Percentiles rank a stretch among this genome's conserved stretches.
Conservation (phyloP, 1,140 invertebrate genomes). For the Drosophila watanabei region DNA sequence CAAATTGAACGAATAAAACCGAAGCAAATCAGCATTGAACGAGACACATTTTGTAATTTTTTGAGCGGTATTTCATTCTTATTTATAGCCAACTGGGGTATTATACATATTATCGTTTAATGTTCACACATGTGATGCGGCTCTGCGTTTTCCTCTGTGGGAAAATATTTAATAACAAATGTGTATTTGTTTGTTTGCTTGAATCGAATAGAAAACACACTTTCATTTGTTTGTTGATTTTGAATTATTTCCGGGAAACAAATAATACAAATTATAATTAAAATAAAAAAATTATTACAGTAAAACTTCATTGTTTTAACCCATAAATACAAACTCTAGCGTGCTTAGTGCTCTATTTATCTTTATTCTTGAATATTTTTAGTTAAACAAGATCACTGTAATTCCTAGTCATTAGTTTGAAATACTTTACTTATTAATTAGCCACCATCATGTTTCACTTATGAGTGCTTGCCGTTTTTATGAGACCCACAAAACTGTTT, state of each 20-base stretch:
- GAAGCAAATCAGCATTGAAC: conserved; percentile 38
- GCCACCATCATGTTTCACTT: too few relatives aligned
- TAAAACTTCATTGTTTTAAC: neutral
- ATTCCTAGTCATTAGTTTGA: too few relatives aligned
- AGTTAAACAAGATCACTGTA: neutral
- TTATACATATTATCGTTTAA: conserved; percentile 63
- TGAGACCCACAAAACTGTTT: conserved; percentile 9
- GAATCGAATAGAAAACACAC: conserved; percentile 25
- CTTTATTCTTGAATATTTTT: neutral
- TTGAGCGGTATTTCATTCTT: conserved; percentile 53
- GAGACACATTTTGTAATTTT: conserved; percentile 57
- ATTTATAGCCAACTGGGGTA: conserved; percentile 73
- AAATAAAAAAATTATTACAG: neutral
- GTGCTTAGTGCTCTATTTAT: neutral
- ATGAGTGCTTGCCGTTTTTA: neutral
- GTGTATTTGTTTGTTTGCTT: conserved; percentile 8
- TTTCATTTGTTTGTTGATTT: neutral
- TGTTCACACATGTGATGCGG: conserved; percentile 55
- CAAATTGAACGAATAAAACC: conserved; percentile 19
- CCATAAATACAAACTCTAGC: neutral
- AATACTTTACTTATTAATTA: neutral
- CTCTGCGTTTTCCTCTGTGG: conserved; percentile 15
- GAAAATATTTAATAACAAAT: conserved; percentile 57
- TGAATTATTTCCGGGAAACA: neutral
- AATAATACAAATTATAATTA: neutral